These are phyloP conservation scores for Malacoraja senta DNA, from an alignment of 2,797 vertebrate genomes.

Conservation along the genomic window DNA sequence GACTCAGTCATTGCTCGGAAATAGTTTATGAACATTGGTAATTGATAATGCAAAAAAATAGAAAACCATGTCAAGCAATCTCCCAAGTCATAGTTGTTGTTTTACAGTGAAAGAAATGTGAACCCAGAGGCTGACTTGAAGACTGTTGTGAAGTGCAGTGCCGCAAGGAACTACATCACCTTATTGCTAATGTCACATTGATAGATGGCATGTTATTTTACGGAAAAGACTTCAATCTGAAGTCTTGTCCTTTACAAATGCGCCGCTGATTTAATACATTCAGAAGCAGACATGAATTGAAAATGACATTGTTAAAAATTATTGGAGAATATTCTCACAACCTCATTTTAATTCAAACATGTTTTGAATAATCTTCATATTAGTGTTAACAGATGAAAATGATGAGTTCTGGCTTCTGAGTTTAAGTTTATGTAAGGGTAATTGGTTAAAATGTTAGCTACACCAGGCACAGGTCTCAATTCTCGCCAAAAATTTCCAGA, in stretches of 20 bases:
- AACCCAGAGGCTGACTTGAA: background rate
- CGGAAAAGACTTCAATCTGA: constrained; percentile 10
- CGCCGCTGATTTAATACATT: background rate
- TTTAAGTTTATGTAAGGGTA: background rate
- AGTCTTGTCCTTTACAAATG: constrained; percentile 32
- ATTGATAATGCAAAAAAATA: background rate
- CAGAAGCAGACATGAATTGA: constrained; percentile 27
- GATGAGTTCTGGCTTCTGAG: no score
- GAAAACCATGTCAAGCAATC: background rate
- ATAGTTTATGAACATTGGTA: background rate
- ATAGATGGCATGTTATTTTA: constrained; percentile 34
- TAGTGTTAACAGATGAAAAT: background rate
- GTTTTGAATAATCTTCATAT: background rate
- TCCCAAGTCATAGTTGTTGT: constrained; percentile 10
- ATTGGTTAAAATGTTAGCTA: background rate
- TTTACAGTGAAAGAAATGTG: constrained; percentile 30
- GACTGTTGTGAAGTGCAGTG: constrained; percentile 15
- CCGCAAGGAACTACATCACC: constrained; percentile 27
- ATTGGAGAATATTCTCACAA: constrained; percentile 25
- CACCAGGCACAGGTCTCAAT: background rate
- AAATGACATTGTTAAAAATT: constrained; percentile 35
- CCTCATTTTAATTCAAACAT: background rate
- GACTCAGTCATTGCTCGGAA: background rate
- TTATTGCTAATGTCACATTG: constrained; percentile 38
- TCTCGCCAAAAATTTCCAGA: background rate